These are phyloP conservation scores for Chlorodrepanis virens DNA, from an alignment of 2,113 vertebrate genomes.

Conservation along the genomic window DNA sequence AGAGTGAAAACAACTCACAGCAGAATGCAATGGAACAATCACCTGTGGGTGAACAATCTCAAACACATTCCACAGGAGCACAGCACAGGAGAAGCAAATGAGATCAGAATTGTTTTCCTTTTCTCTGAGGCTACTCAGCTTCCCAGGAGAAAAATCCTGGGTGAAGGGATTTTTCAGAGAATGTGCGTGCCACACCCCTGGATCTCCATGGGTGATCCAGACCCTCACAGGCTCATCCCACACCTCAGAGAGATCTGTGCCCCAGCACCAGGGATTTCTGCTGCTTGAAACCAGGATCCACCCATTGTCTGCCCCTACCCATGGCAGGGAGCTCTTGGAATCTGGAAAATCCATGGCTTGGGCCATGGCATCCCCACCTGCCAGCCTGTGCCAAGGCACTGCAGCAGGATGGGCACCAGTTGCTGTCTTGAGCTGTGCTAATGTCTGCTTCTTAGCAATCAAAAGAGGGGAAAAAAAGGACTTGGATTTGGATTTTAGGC, in stretches of 20 bases:
- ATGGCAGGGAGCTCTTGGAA: neutral
- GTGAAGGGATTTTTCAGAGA: too few species aligned
- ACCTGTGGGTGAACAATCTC: too few species aligned
- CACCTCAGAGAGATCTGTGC: fast-evolving
- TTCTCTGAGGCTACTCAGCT: too few species aligned
- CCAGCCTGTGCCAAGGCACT: neutral
- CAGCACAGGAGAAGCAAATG: too few species aligned
- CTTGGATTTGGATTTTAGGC: neutral
- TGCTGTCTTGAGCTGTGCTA: neutral
- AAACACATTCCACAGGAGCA: too few species aligned
- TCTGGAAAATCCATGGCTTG: neutral
- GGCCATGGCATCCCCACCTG: neutral
- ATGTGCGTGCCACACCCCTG: neutral
- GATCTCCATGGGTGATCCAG: neutral
- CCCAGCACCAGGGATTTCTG: neutral
- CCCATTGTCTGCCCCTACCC: neutral
- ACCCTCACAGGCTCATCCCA: neutral
- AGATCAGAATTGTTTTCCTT: too few species aligned
- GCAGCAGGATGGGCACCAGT: neutral
- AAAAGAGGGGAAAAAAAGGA: neutral
- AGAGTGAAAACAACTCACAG: too few species aligned
- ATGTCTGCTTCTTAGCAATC: neutral
- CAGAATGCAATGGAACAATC: too few species aligned
- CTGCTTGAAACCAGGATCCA: neutral
- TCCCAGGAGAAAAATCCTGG: too few species aligned